phyloP scores from a whole-genome alignment of 1,140 invertebrate genomes.

The Drosophila sproati region DNA sequence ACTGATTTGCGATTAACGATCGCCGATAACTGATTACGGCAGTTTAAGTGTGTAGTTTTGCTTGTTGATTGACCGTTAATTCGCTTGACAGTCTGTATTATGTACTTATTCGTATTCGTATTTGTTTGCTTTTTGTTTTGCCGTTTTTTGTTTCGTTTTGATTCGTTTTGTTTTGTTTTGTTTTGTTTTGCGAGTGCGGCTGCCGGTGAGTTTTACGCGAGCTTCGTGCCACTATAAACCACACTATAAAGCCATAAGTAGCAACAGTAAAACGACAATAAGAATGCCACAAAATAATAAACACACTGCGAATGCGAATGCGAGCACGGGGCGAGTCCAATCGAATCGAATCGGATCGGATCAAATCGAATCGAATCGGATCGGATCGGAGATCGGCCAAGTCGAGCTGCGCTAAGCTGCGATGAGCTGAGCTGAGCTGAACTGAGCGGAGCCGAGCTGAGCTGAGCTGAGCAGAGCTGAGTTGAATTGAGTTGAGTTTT shows the following conservation, averaged over 20 bases:
- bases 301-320: constrained; percentile 32
- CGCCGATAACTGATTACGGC: constrained; percentile 18
- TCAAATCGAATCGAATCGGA: constrained; percentile 43
- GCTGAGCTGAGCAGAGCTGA: constrained; percentile 53
- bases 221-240: constrained; percentile 56
- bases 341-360: constrained; percentile 36
- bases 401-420: constrained; percentile 44
- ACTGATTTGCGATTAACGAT: constrained; percentile 25
- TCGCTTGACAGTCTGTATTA: constrained; percentile 20
- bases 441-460: constrained; percentile 23
- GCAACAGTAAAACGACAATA: constrained; percentile 82
- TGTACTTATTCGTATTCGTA: neutral
- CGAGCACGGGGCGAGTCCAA: constrained; percentile 38
- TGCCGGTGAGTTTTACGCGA: constrained; percentile 36
- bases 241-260: constrained; percentile 67
- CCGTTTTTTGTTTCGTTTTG: too few species aligned
- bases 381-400: constrained; percentile 40
- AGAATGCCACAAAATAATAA: constrained; percentile 73
- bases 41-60: constrained; percentile 26
- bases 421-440: constrained; percentile 11
- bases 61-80: constrained; percentile 40
- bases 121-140: too few species aligned
- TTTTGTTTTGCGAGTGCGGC: constrained; percentile 21
- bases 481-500: constrained; percentile 43
- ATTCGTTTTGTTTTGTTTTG: neutral